Evolutionary conservation across 2,797 vertebrate genomes (phyloP).

Genomic region (Brachyalestes nurse): DNA sequence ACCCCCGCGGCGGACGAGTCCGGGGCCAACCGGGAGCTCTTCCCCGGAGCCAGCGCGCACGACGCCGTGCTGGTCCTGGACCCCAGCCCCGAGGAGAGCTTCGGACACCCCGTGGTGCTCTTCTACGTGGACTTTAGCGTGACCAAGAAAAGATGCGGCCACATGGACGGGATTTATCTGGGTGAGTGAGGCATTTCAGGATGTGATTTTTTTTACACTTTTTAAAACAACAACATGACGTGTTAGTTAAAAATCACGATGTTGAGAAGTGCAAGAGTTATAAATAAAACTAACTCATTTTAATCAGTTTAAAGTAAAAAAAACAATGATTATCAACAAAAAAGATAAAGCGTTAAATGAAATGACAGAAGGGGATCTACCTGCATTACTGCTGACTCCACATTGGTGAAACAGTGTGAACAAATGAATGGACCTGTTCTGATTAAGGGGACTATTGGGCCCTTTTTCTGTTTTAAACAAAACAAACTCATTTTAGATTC

Average conservation of each 20-base stretch:
- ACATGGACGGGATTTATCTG: slow-evolving; percentile 79
- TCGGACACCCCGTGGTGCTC: slow-evolving; percentile 81
- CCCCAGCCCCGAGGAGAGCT: slow-evolving; percentile 81
- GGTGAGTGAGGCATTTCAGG: slow-evolving; percentile 68
- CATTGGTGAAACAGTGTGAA: neutral
- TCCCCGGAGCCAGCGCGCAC: slow-evolving; percentile 67
- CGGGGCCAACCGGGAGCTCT: slow-evolving; percentile 61
- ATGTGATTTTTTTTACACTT: neutral
- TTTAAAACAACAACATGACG: too few relatives aligned
- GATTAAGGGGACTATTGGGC: neutral
- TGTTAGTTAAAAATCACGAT: too few relatives aligned
- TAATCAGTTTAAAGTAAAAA: too few relatives aligned
- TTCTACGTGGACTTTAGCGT: slow-evolving; percentile 82
- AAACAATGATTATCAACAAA: neutral
- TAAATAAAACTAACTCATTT: too few relatives aligned
- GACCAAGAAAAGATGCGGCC: slow-evolving; percentile 80
- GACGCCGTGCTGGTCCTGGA: slow-evolving; percentile 81
- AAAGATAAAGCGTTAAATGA: neutral
- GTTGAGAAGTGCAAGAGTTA: too few relatives aligned
- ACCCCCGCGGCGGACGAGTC: slow-evolving; percentile 58
- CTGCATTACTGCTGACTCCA: neutral
- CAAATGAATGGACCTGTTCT: neutral
- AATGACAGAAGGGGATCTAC: neutral
- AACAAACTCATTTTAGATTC: too few relatives aligned
- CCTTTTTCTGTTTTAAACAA: neutral